Conservation (phyloP, 2,797 vertebrate genomes). For the Leuciscus waleckii region DNA sequence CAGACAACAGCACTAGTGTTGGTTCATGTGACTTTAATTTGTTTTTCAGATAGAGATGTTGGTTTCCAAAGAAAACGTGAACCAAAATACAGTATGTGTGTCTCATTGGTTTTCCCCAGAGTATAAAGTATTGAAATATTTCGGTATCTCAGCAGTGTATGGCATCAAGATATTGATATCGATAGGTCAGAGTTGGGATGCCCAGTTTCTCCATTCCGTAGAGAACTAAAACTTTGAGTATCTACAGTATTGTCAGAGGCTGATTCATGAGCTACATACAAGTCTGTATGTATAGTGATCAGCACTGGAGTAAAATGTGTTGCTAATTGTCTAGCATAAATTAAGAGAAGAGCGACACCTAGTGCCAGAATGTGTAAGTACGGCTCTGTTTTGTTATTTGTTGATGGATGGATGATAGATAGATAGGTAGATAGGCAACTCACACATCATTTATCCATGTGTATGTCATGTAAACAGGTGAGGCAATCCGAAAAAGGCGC, state of each 20-base stretch:
- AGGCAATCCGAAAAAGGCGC: constrained; percentile 88
- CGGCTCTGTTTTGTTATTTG: constrained; percentile 41
- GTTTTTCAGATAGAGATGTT: constrained; percentile 6
- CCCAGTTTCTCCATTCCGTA: not conserved
- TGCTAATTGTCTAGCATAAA: not conserved
- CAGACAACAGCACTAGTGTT: constrained; percentile 16
- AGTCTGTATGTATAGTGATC: not conserved
- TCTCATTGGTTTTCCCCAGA: not conserved
- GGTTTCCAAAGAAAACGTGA: constrained; percentile 12
- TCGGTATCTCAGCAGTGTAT: not conserved
- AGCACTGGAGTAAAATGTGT: not conserved
- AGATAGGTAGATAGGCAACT: not conserved
- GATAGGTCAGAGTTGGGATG: not conserved
- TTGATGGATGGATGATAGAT: not conserved
- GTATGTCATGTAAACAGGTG: constrained; percentile 73
- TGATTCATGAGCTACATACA: not conserved
- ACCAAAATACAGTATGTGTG: not conserved
- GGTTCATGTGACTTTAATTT: constrained; percentile 26
- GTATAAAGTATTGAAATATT: not conserved
- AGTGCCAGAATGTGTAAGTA: constrained; percentile 52
- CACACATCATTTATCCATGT: not conserved
- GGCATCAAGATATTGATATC: not conserved
- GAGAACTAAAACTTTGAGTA: constrained; percentile 12
- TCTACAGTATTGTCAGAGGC: not conserved
- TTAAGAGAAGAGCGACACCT: constrained; percentile 55